Base-by-base conservation (phyloP, 2,888 invertebrate genomes). In the Tachina grossa region DNA sequence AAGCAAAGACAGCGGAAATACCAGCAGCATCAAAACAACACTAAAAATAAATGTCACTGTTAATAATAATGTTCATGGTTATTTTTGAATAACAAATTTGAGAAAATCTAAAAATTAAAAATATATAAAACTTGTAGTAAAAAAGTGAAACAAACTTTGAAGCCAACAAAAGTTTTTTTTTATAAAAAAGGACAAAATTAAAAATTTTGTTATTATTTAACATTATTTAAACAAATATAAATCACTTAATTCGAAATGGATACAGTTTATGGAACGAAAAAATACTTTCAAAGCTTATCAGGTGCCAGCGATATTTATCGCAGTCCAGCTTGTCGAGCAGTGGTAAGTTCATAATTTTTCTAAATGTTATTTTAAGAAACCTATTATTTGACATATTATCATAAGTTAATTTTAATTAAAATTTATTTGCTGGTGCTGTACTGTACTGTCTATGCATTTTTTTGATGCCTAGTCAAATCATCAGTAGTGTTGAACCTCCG, bases 251-350 rank as follows among this genome's bases (percentile, higher is more conserved):
- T 69, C 84, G 86, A 69, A 74, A 93, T 93, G 93, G 93, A 93
- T 87, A 92, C 93, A 39, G 92, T 93, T 79, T 93, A 93, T 87
- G 93, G 92, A 22, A 93, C 93, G 81, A 93, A 93, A 88, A 93
- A 93, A 85, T 93, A 93, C 86, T 93, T 93, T 84, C 93, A 93
- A 86, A 93, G 92, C 84, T 89, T 93, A 87, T 92, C 92, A 71
- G 92, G 90, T 69, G 91, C 91, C 69, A 92, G 92, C 86, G 93
- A 93, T 88, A 92, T 92, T 82, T 92, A 93, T 88, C 90, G 93
- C 22, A 89, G 90, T 66, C 91, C 91, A 87, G 90, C 91, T 84
- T 91, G 91, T 87, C 91, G 93, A 83, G 90, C 91, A 85, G 90
- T 92, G 92, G 93, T 93, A 88, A 92, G 93, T 91, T 59, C 55